Percentiles rank a stretch among this genome's conserved stretches.
Conservation (phyloP, 2,797 vertebrate species). For the Rhinatrema bivittatum region DNA sequence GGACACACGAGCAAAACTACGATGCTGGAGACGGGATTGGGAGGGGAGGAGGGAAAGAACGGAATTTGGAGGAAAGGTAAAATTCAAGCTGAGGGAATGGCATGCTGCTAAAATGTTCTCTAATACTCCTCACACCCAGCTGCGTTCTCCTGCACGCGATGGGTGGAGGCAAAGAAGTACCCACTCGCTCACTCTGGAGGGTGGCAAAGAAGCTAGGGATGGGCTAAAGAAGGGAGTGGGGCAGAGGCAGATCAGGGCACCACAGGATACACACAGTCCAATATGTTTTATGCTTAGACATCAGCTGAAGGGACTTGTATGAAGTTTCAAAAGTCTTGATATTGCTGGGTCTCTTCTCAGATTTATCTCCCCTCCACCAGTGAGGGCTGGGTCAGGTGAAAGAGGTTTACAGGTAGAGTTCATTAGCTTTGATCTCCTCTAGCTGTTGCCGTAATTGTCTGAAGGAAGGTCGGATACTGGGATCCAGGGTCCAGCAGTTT, state of each 20-base stretch:
- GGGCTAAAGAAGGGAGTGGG: too few relatives aligned
- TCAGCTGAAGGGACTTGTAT: too few relatives aligned
- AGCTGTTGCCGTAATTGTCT: slow-evolving; percentile 87
- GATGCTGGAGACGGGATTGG: background rate
- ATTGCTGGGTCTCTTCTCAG: slow-evolving; percentile 4
- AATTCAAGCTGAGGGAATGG: background rate
- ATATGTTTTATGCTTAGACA: too few relatives aligned
- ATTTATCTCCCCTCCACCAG: too few relatives aligned
- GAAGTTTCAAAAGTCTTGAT: too few relatives aligned
- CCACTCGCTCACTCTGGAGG: too few relatives aligned
- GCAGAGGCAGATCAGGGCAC: too few relatives aligned
- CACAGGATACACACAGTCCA: too few relatives aligned
- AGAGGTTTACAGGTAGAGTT: slow-evolving; percentile 78
- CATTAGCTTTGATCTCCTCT: slow-evolving; percentile 86
- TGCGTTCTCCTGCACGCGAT: background rate
- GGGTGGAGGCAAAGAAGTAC: background rate
- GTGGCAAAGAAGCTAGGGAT: background rate
- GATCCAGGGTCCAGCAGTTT: slow-evolving; percentile 93
- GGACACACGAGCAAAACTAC: slow-evolving; percentile 10
- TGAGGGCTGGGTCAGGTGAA: background rate
- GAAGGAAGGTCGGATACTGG: slow-evolving; percentile 75
- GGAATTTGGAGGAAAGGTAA: background rate
- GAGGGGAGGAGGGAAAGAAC: background rate
- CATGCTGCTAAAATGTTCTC: background rate
- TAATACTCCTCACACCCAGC: background rate